phyloP scores from a whole-genome alignment of 2,888 invertebrate genomes.

The Slavum lentiscoides region DNA sequence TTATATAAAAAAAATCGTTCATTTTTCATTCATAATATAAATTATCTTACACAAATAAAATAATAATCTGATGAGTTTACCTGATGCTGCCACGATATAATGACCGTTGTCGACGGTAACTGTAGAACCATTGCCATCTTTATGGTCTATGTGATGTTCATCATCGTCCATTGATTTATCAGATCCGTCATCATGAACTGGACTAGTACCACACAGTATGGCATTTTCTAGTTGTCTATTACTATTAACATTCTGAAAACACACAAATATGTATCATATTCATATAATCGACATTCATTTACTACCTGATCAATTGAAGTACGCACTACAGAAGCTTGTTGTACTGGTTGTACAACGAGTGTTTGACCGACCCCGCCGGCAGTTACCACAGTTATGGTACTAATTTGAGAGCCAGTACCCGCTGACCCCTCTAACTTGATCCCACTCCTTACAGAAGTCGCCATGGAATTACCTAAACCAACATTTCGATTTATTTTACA shows the following conservation, averaged over 20 bases:
- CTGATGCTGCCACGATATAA: constrained; percentile 53
- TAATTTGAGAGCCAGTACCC: constrained; percentile 42
- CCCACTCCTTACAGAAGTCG: constrained; percentile 51
- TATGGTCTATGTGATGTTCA: constrained; percentile 52
- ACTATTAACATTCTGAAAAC: constrained; percentile 40
- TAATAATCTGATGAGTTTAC: background rate
- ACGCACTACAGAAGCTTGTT: constrained; percentile 43
- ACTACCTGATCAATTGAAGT: constrained; percentile 35
- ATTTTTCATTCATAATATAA: constrained; percentile 20
- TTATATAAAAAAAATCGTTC: constrained; percentile 34
- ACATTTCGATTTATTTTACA: constrained; percentile 3
- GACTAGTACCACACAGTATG: constrained; percentile 40
- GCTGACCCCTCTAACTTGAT: constrained; percentile 48
- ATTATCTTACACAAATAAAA: constrained; percentile 3
- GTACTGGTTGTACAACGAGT: constrained; percentile 54
- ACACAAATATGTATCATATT: background rate
- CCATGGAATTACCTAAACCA: constrained; percentile 44
- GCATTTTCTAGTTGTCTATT: constrained; percentile 47
- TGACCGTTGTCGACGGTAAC: constrained; percentile 54
- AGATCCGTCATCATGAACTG: constrained; percentile 52
- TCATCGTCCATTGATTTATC: constrained; percentile 52
- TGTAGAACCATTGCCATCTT: constrained; percentile 51
- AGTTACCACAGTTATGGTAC: constrained; percentile 54
- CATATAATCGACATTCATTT: background rate
- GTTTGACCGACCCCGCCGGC: constrained; percentile 54